Evolutionary conservation across 2,888 invertebrate genomes (phyloP).

Genomic region (Dione juno): DNA sequence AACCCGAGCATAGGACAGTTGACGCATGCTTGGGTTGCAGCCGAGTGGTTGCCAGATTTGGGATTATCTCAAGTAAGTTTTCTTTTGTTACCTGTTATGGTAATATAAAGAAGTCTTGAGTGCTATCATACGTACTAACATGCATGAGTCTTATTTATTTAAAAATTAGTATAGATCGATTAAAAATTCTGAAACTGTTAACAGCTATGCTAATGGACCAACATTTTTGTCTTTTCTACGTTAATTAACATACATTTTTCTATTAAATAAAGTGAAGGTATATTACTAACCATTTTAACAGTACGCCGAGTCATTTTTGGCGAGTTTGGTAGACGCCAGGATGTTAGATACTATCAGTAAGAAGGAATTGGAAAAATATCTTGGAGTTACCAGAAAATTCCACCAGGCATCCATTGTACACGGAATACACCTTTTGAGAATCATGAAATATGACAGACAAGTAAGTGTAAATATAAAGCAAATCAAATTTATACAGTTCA

Average conservation of each 20-base stretch:
- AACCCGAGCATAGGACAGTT: conserved; percentile 94
- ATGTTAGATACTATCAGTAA: conserved; percentile 96
- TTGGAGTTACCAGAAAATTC: conserved; percentile 95
- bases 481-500: not conserved
- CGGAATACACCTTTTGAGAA: conserved; percentile 94
- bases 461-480: conserved; percentile 73
- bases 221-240: not conserved
- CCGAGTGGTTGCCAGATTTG: conserved; percentile 96
- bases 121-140: too few species aligned
- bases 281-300: conserved; percentile 65
- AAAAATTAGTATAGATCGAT: not conserved
- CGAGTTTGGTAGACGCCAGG: conserved; percentile 95
- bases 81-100: not conserved
- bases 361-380: conserved; percentile 96
- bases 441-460: conserved; percentile 96
- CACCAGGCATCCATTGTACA: conserved; percentile 97
- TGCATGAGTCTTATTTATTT: not conserved
- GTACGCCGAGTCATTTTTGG: conserved; percentile 94
- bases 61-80: conserved; percentile 89
- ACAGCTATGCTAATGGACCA: not conserved
- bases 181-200: not conserved
- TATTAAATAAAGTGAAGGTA: not conserved
- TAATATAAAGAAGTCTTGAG: not conserved
- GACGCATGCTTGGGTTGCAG: conserved; percentile 96
- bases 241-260: not conserved